A percentile compares a stretch with the other conserved stretches of the same genome.
Evolutionary conservation across 2,888 invertebrate genomes (phyloP).

Genomic region (Bombylius discolor): DNA sequence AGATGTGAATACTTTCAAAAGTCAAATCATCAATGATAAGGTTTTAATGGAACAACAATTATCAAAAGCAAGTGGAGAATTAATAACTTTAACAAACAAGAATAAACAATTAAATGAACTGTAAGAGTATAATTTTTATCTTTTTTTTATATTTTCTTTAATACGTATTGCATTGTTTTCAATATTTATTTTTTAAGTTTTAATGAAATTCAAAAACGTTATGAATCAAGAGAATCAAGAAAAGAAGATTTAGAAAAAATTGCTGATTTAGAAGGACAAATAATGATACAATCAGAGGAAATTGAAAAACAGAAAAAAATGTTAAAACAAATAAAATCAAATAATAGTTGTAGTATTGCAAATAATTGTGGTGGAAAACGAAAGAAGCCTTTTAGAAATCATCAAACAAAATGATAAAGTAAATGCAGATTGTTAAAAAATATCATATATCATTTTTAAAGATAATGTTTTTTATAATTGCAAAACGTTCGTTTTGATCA

Average conservation of each 20-base stretch:
- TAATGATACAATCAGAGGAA: constrained; percentile 11
- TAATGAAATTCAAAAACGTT: constrained; percentile 7
- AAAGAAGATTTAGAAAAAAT: constrained; percentile 11
- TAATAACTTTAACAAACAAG: constrained; percentile 2
- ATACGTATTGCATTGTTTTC: neutral
- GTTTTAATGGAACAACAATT: constrained; percentile 1
- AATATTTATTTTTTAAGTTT: constrained; percentile 1
- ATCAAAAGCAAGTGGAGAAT: neutral
- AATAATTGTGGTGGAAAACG: too few relatives aligned
- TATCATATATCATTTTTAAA: too few relatives aligned
- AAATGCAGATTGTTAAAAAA: too few relatives aligned
- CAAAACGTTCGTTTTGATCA: too few relatives aligned
- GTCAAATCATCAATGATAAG: constrained; percentile 3
- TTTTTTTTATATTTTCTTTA: neutral
- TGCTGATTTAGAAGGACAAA: constrained; percentile 11
- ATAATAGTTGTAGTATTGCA: too few relatives aligned
- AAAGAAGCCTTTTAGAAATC: too few relatives aligned
- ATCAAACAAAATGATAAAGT: too few relatives aligned
- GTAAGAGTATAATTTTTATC: neutral
- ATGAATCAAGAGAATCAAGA: constrained; percentile 8
- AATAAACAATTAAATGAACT: constrained; percentile 3
- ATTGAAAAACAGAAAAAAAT: constrained; percentile 7
- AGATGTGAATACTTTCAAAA: constrained; percentile 1
- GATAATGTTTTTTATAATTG: too few relatives aligned
- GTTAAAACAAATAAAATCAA: neutral